These are phyloP conservation scores for Colostygia pectinataria DNA, from an alignment of 2,888 invertebrate genomes.

Conservation along the genomic window DNA sequence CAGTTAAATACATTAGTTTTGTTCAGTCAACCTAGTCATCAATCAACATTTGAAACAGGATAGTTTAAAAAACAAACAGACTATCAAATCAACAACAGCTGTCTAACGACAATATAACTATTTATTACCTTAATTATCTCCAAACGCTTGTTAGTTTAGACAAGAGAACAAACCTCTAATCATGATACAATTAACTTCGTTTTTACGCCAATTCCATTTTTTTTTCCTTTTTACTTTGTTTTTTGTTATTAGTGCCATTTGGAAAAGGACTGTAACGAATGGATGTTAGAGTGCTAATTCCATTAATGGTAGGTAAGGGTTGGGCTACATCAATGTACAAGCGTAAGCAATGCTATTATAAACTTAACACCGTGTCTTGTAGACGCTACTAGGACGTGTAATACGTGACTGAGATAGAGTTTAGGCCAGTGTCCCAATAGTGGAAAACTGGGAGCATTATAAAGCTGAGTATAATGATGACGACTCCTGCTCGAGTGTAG, in stretches of 20 bases:
- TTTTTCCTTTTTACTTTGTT: constrained; percentile 28
- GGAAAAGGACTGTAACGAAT: neutral
- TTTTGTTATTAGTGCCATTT: constrained; percentile 1
- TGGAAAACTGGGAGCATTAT: no score
- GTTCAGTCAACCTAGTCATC: no score
- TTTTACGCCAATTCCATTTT: constrained; percentile 76
- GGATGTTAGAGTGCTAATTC: constrained; percentile 4
- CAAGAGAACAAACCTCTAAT: constrained; percentile 71
- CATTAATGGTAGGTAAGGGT: neutral
- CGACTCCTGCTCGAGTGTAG: no score
- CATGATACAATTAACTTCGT: constrained; percentile 77
- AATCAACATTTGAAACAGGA: no score
- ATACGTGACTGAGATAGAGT: no score
- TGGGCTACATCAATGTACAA: neutral
- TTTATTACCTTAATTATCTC: constrained; percentile 75
- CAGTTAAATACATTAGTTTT: no score
- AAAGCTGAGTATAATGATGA: no score
- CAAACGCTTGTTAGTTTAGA: constrained; percentile 77
- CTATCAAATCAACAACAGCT: constrained; percentile 55
- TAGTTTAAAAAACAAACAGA: constrained; percentile 63
- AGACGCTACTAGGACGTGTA: no score
- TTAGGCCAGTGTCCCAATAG: no score
- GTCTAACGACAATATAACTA: constrained; percentile 76
- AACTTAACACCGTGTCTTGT: no score
- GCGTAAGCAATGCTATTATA: constrained; percentile 1